Evolutionary conservation across 2,113 vertebrate genomes (phyloP).

Genomic region (Micromys minutus): DNA sequence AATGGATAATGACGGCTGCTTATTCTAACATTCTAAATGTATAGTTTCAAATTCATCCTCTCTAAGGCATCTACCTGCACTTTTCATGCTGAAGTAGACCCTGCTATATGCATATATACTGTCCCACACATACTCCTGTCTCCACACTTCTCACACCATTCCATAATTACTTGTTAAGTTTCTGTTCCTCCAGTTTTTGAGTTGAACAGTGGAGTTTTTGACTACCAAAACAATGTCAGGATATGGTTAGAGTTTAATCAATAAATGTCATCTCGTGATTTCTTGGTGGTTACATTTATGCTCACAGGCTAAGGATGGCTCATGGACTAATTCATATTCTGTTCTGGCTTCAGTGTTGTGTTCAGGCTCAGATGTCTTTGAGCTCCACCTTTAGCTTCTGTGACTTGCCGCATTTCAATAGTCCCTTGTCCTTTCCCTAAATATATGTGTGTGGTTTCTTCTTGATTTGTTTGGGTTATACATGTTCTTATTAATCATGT

Average conservation of each 20-base stretch:
- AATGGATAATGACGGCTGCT: background rate
- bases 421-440: background rate
- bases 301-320: background rate
- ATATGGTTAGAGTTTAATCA: background rate
- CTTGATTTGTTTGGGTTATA: conserved; percentile 17
- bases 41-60: background rate
- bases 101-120: background rate
- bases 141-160: background rate
- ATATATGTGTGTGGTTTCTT: background rate
- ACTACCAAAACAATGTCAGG: background rate
- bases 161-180: background rate
- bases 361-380: background rate
- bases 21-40: background rate
- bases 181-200: background rate
- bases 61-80: too few relatives aligned
- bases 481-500: background rate
- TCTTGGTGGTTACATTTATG: background rate
- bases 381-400: background rate
- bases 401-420: conserved; percentile 13
- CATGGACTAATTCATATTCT: background rate
- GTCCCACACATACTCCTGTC: background rate
- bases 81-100: background rate
- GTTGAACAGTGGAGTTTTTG: conserved; percentile 3
- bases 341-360: background rate
- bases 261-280: background rate